Evolutionary conservation across 2,797 vertebrate species (phyloP), one percentile per base, ranked within the genome.

Genomic region (Poecilia velifera): DNA sequence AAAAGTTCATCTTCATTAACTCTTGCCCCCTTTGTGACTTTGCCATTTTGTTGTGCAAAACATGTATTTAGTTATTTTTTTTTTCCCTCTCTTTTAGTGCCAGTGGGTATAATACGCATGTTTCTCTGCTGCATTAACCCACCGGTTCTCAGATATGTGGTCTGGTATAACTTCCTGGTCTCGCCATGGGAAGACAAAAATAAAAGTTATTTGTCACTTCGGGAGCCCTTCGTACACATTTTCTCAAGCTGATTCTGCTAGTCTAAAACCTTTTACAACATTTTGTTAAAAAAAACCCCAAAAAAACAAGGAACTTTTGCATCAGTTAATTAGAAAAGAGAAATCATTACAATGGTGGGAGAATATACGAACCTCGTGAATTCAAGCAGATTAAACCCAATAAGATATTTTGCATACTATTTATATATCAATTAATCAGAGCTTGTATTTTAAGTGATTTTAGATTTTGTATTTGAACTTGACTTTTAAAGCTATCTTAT

Each of bases 131-230:
- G 45, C 18, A 39, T 45, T 43, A 71, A 36, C 62, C 18, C 41
- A 28, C 3, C 57, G 7, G 16, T 71, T 28, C 74, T 34, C 41
- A 43, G 20, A 41, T 14, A 55, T 0, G 10, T 10, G 36, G 34
- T 9, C n/a, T 64, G 22, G 76, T 68, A 41, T 34, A 41, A 49
- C 76, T 78, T 81, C 64, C 73, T 75, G 53, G 55, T 47, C 66
- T 72, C 28, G 9, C 34, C 64, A 72, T 72, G 25, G 68, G n/a
- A 74, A 77, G 49, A 62, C 53, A 12, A 75, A 59, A 59, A 75
- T 1, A 76, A 62, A 45, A 20, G 13, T 0, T 55, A 20, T 79
- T 76, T 14, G 6, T 34, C 59, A 28, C 64, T 34, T 43, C 9
- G 18, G 28, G 8, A 22, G 9, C 51, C 28, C 9, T 22, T 41